Evolutionary conservation across 2,888 invertebrate genomes (phyloP).

Genomic region (Papilio elwesi): DNA sequence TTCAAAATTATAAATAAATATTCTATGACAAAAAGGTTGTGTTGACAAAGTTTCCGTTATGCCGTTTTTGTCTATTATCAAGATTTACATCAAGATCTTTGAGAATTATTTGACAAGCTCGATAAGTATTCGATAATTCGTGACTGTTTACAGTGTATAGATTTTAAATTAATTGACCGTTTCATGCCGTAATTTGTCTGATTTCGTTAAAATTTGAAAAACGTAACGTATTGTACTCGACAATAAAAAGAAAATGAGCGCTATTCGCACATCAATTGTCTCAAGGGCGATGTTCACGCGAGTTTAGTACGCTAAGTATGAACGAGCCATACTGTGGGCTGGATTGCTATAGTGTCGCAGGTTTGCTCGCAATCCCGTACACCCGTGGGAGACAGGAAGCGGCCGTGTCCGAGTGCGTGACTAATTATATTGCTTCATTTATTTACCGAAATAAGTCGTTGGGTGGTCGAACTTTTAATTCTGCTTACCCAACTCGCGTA

Average conservation of each 20-base stretch:
- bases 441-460: slow-evolving; percentile 4
- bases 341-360: slow-evolving; percentile 17
- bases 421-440: slow-evolving; percentile 23
- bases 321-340: slow-evolving; percentile 20
- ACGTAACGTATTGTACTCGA: too few relatives aligned
- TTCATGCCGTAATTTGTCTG: too few relatives aligned
- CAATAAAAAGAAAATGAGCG: slow-evolving; percentile 12
- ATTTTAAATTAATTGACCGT: too few relatives aligned
- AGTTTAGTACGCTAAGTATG: slow-evolving; percentile 28
- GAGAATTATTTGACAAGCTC: too few relatives aligned
- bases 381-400: slow-evolving; percentile 33
- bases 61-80: too few relatives aligned
- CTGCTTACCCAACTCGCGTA: background rate
- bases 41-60: too few relatives aligned
- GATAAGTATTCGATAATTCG: too few relatives aligned
- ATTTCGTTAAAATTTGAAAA: too few relatives aligned
- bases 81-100: too few relatives aligned
- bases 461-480: slow-evolving; percentile 2
- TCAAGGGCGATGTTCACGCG: slow-evolving; percentile 15
- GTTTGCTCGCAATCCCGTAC: slow-evolving; percentile 24
- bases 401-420: slow-evolving; percentile 1
- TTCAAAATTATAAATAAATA: too few relatives aligned
- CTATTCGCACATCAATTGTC: slow-evolving; percentile 12
- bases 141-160: too few relatives aligned
- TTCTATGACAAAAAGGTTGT: too few relatives aligned